Evolutionary conservation across 2,888 invertebrate genomes (phyloP).

Genomic region (Deroplatys truncata): DNA sequence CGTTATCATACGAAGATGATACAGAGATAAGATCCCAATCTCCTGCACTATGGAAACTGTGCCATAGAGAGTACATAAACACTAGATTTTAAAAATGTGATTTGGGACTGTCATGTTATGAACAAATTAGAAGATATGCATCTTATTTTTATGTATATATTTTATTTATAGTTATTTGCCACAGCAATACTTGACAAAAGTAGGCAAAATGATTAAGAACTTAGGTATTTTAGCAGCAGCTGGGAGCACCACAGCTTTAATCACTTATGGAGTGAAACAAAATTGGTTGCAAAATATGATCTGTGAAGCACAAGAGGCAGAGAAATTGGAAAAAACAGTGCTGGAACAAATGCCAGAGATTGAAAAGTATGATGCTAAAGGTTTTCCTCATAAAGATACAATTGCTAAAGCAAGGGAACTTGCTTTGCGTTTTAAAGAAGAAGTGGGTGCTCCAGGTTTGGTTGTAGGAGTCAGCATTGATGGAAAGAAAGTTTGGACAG

Average conservation of each 20-base stretch:
- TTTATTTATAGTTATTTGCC: not conserved
- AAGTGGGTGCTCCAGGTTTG: conserved; percentile 44
- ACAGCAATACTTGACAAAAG: not conserved
- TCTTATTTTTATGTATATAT: not conserved
- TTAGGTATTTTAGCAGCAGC: not conserved
- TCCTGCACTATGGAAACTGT: not conserved
- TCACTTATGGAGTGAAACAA: not conserved
- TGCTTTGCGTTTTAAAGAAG: conserved; percentile 16
- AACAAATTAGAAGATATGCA: not conserved
- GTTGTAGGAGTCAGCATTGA: conserved; percentile 47
- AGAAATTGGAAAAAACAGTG: not conserved
- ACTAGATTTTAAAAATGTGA: not conserved
- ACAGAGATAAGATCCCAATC: not conserved
- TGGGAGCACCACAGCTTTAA: not conserved
- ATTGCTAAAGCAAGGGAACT: conserved; percentile 5
- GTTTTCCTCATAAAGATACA: not conserved
- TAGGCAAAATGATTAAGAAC: not conserved
- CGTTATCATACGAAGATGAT: not conserved
- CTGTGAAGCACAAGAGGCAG: not conserved
- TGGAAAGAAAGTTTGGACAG: conserved; percentile 46
- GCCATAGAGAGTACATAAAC: not conserved
- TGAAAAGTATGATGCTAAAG: not conserved
- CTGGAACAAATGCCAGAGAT: not conserved
- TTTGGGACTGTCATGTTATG: not conserved
- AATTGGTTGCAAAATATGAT: not conserved